Conservation (phyloP, 2,888 invertebrate species). For the Notodonta ziczac region DNA sequence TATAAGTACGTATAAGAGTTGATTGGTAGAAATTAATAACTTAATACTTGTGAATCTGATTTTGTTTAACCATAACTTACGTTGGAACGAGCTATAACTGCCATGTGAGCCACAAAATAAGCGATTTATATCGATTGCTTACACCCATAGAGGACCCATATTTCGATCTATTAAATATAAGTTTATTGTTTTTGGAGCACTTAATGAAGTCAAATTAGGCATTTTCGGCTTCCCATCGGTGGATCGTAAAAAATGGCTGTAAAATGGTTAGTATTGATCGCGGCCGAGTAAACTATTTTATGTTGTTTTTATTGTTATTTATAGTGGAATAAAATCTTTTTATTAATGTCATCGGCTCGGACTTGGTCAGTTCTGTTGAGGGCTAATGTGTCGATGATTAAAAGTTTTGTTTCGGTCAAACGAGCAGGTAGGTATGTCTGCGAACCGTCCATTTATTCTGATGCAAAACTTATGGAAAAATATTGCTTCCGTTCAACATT, state of each 20-base stretch:
- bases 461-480: background rate
- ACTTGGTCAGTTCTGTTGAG: slow-evolving; percentile 39
- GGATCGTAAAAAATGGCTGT: slow-evolving; percentile 72
- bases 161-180: slow-evolving; percentile 62
- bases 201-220: slow-evolving; percentile 80
- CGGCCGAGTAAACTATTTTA: slow-evolving; percentile 78
- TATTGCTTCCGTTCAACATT: background rate
- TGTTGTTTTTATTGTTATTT: slow-evolving; percentile 82
- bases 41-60: background rate
- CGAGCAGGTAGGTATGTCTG: slow-evolving; percentile 1
- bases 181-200: slow-evolving; percentile 74
- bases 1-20: no score
- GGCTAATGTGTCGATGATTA: slow-evolving; percentile 44
- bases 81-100: background rate
- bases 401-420: slow-evolving; percentile 15
- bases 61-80: background rate
- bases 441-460: background rate
- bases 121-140: slow-evolving; percentile 25
- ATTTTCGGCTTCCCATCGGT: slow-evolving; percentile 74
- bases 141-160: slow-evolving; percentile 28
- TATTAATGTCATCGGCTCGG: slow-evolving; percentile 74
- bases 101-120: slow-evolving; percentile 21
- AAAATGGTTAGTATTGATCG: slow-evolving; percentile 78
- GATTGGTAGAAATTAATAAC: background rate
- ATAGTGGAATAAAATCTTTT: slow-evolving; percentile 78